Percentiles rank a stretch among this genome's conserved stretches.
Conservation (phyloP, 2,888 invertebrate genomes). For the Cheilosia variabilis region DNA sequence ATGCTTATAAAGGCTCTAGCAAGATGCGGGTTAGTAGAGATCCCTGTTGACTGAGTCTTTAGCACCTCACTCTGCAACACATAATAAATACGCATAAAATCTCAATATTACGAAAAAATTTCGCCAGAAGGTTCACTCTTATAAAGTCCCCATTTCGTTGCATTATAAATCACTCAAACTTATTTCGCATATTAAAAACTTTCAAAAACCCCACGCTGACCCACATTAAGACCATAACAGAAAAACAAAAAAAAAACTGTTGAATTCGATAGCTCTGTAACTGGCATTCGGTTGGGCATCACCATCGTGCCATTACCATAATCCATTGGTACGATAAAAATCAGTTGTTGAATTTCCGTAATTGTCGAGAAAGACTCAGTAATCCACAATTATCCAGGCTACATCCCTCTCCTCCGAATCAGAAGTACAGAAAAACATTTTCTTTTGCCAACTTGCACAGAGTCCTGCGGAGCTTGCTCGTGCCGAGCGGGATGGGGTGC, state of each 20-base stretch:
- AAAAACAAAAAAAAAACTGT: conserved; percentile 48
- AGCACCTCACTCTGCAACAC: no score
- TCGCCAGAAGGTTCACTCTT: no score
- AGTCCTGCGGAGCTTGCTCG: conserved; percentile 3
- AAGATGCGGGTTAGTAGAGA: no score
- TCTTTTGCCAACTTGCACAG: conserved; percentile 41
- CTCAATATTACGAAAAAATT: no score
- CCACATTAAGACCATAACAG: conserved; percentile 22
- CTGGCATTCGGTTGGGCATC: conserved; percentile 12
- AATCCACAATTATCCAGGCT: conserved; percentile 73
- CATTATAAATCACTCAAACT: conserved; percentile 17
- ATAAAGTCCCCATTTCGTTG: neutral
- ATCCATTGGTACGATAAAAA: conserved; percentile 74
- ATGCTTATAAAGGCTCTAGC: no score
- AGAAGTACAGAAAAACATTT: conserved; percentile 36
- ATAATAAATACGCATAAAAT: no score
- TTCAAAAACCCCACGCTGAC: conserved; percentile 33
- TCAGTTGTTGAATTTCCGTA: conserved; percentile 74
- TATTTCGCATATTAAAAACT: conserved; percentile 22
- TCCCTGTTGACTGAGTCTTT: no score
- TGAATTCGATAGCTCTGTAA: conserved; percentile 47
- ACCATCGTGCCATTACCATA: conserved; percentile 64
- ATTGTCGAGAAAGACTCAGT: conserved; percentile 71
- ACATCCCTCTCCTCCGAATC: conserved; percentile 43
- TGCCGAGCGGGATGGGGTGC: neutral